These are phyloP conservation scores for Trididemnum miniatum DNA, from an alignment of 23 tunicate species.

Conservation along the genomic window DNA sequence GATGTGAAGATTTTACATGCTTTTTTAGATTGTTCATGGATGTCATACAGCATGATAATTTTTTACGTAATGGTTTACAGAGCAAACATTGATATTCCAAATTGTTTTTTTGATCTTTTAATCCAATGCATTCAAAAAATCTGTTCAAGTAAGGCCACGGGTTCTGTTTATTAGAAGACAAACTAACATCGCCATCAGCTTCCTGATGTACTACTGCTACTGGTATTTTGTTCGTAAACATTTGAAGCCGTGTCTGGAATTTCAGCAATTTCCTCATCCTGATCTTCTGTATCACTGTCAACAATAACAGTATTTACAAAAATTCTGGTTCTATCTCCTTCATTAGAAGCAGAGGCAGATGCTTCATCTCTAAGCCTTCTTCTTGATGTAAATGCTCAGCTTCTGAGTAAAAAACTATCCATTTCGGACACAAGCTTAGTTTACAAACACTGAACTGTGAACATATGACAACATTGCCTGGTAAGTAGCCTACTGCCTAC, in stretches of 20 bases:
- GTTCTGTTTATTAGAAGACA: background rate
- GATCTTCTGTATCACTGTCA: background rate
- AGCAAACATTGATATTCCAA: background rate
- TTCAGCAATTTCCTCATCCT: background rate
- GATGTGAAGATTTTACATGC: background rate
- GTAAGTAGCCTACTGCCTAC: too few relatives aligned
- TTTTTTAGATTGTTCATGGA: background rate
- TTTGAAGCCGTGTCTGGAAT: background rate
- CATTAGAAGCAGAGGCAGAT: too few relatives aligned
- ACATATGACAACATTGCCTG: too few relatives aligned
- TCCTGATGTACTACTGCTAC: background rate
- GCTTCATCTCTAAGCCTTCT: too few relatives aligned
- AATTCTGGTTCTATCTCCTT: background rate
- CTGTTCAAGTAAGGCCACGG: background rate
- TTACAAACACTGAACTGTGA: too few relatives aligned
- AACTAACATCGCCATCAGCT: background rate
- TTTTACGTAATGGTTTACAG: background rate
- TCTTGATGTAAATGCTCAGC: background rate
- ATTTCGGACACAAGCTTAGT: too few relatives aligned
- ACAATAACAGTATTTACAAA: background rate
- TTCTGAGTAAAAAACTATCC: background rate
- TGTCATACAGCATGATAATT: background rate
- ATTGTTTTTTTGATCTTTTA: background rate
- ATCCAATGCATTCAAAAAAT: background rate
- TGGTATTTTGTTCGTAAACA: background rate